Percentiles rank a stretch among this genome's conserved stretches.
Conservation (phyloP, 2,888 invertebrate species). For the Ormyrus thymus region DNA sequence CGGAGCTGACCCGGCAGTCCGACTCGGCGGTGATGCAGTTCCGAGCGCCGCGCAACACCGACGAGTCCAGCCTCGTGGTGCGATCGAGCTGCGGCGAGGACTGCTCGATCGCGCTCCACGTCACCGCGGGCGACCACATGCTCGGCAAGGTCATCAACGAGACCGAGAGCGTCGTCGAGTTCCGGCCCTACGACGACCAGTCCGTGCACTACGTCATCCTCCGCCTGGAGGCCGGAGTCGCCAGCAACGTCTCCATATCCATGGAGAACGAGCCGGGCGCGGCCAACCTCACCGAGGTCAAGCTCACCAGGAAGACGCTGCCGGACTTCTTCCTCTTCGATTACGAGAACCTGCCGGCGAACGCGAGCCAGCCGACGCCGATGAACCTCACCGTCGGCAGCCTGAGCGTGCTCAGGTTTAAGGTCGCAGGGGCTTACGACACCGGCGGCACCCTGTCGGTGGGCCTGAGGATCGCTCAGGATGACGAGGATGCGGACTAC, state of each 20-base stretch:
- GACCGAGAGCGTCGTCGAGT: conserved; percentile 60
- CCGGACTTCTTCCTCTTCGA: conserved; percentile 86
- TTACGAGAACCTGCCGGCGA: conserved; percentile 82
- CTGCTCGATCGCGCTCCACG: conserved; percentile 64
- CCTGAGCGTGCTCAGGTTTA: conserved; percentile 82
- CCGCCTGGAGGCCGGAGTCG: conserved; percentile 63
- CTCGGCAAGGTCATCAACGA: conserved; percentile 60
- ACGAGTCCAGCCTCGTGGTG: conserved; percentile 59
- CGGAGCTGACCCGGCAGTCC: conserved; percentile 34
- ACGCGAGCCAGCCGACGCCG: conserved; percentile 80
- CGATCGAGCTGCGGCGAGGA: conserved; percentile 66
- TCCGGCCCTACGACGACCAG: conserved; percentile 64
- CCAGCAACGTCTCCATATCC: conserved; percentile 59
- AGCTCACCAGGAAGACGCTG: conserved; percentile 79
- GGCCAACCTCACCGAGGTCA: conserved; percentile 59
- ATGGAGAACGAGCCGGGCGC: conserved; percentile 47
- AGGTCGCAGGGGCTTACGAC: conserved; percentile 83
- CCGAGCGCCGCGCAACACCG: conserved; percentile 62
- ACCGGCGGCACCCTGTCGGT: conserved; percentile 88
- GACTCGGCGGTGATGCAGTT: conserved; percentile 67
- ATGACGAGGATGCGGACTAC: conserved; percentile 30
- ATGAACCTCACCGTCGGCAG: conserved; percentile 82
- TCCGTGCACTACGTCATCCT: conserved; percentile 66
- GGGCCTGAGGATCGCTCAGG: conserved; percentile 79
- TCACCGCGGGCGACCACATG: conserved; percentile 62